phyloP scores from a whole-genome alignment of 2,797 vertebrate species.

The Acanthurus leucopareius region DNA sequence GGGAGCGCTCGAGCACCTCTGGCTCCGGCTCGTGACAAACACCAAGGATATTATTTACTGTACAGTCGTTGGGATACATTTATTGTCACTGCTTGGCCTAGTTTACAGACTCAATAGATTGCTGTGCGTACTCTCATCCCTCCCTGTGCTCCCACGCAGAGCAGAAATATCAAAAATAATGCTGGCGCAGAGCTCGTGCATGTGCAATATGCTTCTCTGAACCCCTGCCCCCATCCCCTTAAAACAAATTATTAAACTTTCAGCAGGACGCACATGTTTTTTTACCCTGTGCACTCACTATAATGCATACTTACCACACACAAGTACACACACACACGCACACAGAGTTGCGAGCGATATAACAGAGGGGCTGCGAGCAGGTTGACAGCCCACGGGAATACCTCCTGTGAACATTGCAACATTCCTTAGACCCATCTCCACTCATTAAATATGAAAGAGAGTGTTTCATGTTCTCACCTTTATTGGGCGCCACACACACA shows the following conservation, averaged over 20 bases:
- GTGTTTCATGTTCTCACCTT: constrained; percentile 77
- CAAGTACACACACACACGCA: constrained; percentile 40
- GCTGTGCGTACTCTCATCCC: constrained; percentile 6
- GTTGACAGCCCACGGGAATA: constrained; percentile 66
- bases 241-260: constrained; percentile 71
- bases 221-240: constrained; percentile 53
- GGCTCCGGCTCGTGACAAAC: constrained; percentile 10
- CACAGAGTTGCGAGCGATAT: constrained; percentile 57
- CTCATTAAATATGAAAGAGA: constrained; percentile 80
- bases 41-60: neutral
- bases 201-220: constrained; percentile 53
- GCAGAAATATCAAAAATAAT: constrained; percentile 32
- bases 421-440: constrained; percentile 67
- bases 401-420: constrained; percentile 59
- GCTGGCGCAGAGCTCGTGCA: constrained; percentile 40
- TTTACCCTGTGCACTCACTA: constrained; percentile 38
- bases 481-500: constrained; percentile 26
- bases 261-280: constrained; percentile 48
- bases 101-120: constrained; percentile 27
- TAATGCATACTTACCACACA: constrained; percentile 39
- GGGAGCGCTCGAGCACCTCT: constrained; percentile 20
- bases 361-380: constrained; percentile 53
- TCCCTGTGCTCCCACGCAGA: constrained; percentile 3
- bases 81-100: constrained; percentile 48
- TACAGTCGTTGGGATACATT: constrained; percentile 27